Base-by-base conservation (phyloP, 2,888 invertebrate species). In the Crematogaster levior region DNA sequence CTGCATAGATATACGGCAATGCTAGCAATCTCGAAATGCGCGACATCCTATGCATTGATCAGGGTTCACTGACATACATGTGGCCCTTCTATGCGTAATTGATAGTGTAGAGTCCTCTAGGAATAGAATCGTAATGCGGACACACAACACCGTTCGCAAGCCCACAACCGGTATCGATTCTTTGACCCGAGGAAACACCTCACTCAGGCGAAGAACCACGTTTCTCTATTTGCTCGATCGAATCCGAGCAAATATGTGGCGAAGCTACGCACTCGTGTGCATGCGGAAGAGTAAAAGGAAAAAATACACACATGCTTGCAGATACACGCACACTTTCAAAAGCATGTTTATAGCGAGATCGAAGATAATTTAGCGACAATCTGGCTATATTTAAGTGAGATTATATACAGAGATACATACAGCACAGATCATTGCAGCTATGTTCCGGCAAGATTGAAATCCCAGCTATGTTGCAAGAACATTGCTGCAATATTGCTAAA, bases 171-270 rank as follows among this genome's bases (percentile, higher is more conserved):
- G 30, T 75, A 80, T 80, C 77, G 80, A 80, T 37, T 60, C 40
- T 51, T 40, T 60, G 75, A 80, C 80, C 60, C 27, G 30, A 65
- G 43, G 18, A 10, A 18, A 27, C 18, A 43, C 43, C 60, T 34
- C 75, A 27, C 18, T 4, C 48, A 60, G 12, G 37, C 60, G 51
- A 43, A 43, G 18, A 66, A 4, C 15, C 48, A 5, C 21, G 40
- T 73, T 73, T 63, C 63, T 65, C 48, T 75, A 63, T 63, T 63
- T 61, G 51, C 48, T 40, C 56, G 43, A 79, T 58, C 58, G 58
- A 74, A 60, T 60, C 30, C 40, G 27, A 27, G 34, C 60, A 74
- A 74, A 75, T 74, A 48, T 40, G 30, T 30, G 77, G 21, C 21
- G 5, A n/a, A 53, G 43, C 77, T 43, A 40, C 27, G 24, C 53